Conservation (phyloP, 2,888 invertebrate species). For the Clepsis dumicolana region DNA sequence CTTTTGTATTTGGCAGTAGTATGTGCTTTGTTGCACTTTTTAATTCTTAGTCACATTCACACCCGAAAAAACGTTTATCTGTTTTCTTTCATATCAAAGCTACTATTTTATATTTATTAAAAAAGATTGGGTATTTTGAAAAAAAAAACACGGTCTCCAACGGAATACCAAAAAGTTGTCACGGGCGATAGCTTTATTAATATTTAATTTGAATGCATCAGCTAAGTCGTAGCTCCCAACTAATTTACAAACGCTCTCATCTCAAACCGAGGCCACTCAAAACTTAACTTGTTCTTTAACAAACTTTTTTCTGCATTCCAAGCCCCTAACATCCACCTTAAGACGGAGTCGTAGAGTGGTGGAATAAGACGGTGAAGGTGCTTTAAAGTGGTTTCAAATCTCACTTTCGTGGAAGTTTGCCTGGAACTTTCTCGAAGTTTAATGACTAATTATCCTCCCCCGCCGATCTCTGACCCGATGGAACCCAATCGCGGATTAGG, state of each 20-base stretch:
- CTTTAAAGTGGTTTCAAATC: conserved; percentile 28
- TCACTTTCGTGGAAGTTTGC: conserved; percentile 47
- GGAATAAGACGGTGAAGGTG: not conserved
- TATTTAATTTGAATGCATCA: conserved; percentile 41
- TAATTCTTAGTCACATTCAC: too few species aligned
- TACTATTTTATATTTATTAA: too few species aligned
- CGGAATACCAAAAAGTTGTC: not conserved
- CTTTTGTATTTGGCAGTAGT: too few species aligned
- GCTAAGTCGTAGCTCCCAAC: conserved; percentile 47
- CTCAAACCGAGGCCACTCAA: conserved; percentile 57
- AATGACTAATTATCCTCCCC: conserved; percentile 56
- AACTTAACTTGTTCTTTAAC: conserved; percentile 51
- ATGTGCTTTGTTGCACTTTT: too few species aligned
- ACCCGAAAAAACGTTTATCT: too few species aligned
- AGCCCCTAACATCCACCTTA: conserved; percentile 4
- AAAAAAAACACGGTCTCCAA: not conserved
- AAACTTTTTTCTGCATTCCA: conserved; percentile 11
- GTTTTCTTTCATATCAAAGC: too few species aligned
- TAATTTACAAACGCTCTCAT: conserved; percentile 53
- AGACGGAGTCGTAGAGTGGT: conserved; percentile 14
- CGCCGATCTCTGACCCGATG: conserved; percentile 40
- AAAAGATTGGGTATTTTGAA: too few species aligned
- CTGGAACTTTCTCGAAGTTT: conserved; percentile 53
- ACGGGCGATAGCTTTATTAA: conserved; percentile 38
- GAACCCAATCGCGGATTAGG: conserved; percentile 49